phyloP scores from a whole-genome alignment of 2,113 vertebrate genomes.

The Dissostichus mawsoni region DNA sequence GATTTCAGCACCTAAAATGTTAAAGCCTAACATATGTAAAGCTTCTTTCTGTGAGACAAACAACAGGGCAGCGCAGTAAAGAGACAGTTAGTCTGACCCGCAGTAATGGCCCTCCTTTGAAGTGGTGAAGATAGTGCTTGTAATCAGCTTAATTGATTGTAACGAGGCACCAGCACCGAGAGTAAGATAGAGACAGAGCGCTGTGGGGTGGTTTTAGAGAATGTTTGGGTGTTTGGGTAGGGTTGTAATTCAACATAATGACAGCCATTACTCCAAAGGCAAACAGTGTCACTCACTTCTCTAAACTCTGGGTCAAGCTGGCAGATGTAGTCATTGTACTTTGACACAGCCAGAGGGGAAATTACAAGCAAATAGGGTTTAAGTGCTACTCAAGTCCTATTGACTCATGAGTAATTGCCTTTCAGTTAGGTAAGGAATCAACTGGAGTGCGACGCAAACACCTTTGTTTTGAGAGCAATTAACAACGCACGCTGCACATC shows the following conservation, averaged over 20 bases:
- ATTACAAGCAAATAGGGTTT: conserved; percentile 55
- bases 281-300: conserved; percentile 77
- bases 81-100: conserved; percentile 79
- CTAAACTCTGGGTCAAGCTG: conserved; percentile 56
- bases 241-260: conserved; percentile 82
- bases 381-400: conserved; percentile 51
- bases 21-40: conserved; percentile 4
- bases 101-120: conserved; percentile 74
- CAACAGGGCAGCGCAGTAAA: conserved; percentile 59
- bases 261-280: conserved; percentile 79
- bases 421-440: conserved; percentile 45
- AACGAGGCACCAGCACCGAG: conserved; percentile 76
- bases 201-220: conserved; percentile 65
- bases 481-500: background rate
- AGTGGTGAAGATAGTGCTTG: conserved; percentile 81
- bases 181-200: conserved; percentile 61
- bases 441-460: conserved; percentile 26
- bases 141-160: conserved; percentile 85
- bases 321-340: conserved; percentile 51
- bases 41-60: conserved; percentile 45
- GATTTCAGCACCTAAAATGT: conserved; percentile 40
- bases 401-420: conserved; percentile 38
- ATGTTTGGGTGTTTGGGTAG: conserved; percentile 74
- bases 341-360: conserved; percentile 60
- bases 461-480: conserved; percentile 25